Conservation (phyloP, 2,888 invertebrate genomes). For the Arrhopalites spinosus region DNA sequence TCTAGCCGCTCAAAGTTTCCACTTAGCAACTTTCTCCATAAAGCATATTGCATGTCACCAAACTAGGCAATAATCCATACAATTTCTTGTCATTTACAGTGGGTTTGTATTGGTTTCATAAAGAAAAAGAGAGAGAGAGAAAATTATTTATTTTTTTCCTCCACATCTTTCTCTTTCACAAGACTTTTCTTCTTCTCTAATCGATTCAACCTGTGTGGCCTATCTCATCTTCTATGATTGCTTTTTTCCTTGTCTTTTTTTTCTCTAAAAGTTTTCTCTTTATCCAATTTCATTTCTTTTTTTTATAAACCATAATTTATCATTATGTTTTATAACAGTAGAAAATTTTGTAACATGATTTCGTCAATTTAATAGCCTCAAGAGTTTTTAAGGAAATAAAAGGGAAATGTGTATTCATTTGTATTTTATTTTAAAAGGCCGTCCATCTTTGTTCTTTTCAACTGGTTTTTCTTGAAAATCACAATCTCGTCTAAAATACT, state of each 20-base stretch:
- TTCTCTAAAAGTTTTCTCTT: neutral
- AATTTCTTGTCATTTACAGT: conserved; percentile 38
- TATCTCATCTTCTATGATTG: neutral
- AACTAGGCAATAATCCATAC: conserved; percentile 39
- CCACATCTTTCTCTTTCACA: too few species aligned
- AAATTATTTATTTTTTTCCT: neutral
- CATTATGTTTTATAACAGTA: neutral
- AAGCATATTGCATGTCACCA: conserved; percentile 34
- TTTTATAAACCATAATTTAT: neutral
- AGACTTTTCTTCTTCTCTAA: too few species aligned
- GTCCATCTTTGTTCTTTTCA: neutral
- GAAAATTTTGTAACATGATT: neutral
- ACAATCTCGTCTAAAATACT: neutral
- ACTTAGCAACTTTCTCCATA: conserved; percentile 38
- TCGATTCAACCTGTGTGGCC: too few species aligned
- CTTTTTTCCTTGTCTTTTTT: conserved; percentile 1
- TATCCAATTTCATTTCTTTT: neutral
- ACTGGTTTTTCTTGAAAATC: neutral
- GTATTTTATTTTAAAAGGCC: too few species aligned
- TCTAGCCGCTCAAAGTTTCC: conserved; percentile 2
- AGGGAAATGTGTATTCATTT: too few species aligned
- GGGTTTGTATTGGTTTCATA: neutral
- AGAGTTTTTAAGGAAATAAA: neutral
- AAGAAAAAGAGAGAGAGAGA: neutral
- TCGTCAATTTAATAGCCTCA: too few species aligned